Evolutionary conservation across 2,888 invertebrate species (phyloP), one percentile per base, ranked within the genome.

Genomic region (Parthenolecanium corni): DNA sequence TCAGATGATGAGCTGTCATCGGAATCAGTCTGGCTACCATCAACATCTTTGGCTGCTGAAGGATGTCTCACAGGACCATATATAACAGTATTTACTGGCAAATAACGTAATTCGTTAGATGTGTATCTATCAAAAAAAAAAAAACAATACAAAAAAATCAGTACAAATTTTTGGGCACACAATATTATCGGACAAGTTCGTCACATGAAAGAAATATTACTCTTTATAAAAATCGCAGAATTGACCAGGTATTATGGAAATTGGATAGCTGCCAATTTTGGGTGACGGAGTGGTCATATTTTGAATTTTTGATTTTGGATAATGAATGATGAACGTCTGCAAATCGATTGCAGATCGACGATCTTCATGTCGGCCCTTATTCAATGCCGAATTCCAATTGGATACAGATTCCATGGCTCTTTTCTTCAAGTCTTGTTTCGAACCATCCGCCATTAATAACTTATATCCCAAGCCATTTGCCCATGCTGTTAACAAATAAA

Each of bases 201-300:
- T 31, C 31, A 31, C 31, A 31, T 6, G 9, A 31, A 31, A 31
- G 31, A 4, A 4, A 31, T 31, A 31, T 53, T 31, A 62, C 54
- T 52, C 49, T 61, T 65, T 65, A 25, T 86, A 95, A 72, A 82
- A 81, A 74, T 94, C 90, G 68, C 89, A 87, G 76, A 84, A 97
- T 77, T 98, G 98, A n/a, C 96, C 96, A 40, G 95, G 93, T 69
- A 98, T 84, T 67, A 98, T 77, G 49, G 96, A 85, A 66, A 95
- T 84, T 20, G 97, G 97, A 79, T 95, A 98, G 74, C 81, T 74
- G 46, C 82, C 82, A 44, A 82, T 74, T 68, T 79, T 79, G 53
- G 79, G 77, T 64, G 80, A 78, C 2, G 75, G 71, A 66, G 77
- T 75, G 67, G 76, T 71, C 66, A 76, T 76, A 24, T 74, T 74